Evolutionary conservation across 2,113 vertebrate species (phyloP).

Genomic region (Scomber scombrus): DNA sequence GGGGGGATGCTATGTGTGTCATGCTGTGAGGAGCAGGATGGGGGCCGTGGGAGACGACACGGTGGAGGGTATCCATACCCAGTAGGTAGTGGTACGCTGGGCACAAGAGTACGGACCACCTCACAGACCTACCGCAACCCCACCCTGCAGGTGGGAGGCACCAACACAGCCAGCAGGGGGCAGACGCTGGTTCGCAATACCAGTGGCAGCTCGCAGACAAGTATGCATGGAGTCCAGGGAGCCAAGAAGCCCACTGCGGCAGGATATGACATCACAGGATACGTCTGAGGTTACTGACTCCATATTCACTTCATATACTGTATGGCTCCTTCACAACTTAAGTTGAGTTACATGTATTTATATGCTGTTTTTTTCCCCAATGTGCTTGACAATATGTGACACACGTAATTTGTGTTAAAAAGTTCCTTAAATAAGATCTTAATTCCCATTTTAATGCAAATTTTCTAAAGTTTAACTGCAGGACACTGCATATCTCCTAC

Average conservation of each 20-base stretch:
- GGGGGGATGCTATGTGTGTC: conserved; percentile 91
- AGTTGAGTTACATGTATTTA: not conserved
- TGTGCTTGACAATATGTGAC: not conserved
- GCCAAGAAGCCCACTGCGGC: conserved; percentile 72
- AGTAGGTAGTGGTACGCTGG: conserved; percentile 2
- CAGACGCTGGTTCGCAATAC: conserved; percentile 58
- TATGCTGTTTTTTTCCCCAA: not conserved
- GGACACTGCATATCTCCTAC: too few relatives aligned
- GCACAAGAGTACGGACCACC: conserved; percentile 41
- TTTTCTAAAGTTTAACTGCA: too few relatives aligned
- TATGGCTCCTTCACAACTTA: not conserved
- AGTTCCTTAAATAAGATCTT: too few relatives aligned
- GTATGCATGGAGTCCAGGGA: conserved; percentile 7
- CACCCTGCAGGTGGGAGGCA: conserved; percentile 60
- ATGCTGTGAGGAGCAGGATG: conserved; percentile 78
- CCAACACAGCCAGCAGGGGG: conserved; percentile 47
- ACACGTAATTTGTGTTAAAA: too few relatives aligned
- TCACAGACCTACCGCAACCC: conserved; percentile 78
- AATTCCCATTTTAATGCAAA: too few relatives aligned
- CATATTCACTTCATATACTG: conserved; percentile 10
- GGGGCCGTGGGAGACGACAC: conserved; percentile 49
- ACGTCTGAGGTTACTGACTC: conserved; percentile 75
- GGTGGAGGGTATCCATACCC: conserved; percentile 80
- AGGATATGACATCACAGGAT: conserved; percentile 85
- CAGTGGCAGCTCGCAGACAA: conserved; percentile 67